These are phyloP conservation scores for Pyrrhosoma nymphula DNA, from an alignment of 2,888 invertebrate species.

Conservation along the genomic window DNA sequence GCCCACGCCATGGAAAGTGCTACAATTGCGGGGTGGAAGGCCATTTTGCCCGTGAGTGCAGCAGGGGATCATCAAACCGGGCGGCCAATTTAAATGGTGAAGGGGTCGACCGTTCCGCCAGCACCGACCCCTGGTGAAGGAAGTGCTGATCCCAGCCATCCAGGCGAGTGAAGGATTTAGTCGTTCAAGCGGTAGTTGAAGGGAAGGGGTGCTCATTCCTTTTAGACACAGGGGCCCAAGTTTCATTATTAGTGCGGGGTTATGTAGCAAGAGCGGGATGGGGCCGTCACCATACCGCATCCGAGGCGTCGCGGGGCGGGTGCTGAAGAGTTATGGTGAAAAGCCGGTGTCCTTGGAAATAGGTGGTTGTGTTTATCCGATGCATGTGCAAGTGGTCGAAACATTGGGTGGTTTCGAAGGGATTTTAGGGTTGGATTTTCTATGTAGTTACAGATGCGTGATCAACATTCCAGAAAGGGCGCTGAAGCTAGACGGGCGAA, in stretches of 20 bases:
- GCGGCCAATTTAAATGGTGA: background rate
- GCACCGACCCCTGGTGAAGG: background rate
- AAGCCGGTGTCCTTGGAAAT: background rate
- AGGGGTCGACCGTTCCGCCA: background rate
- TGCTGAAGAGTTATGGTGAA: background rate
- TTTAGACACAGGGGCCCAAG: constrained; percentile 11
- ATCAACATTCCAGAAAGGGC: background rate
- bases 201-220: background rate
- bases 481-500: background rate
- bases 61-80: background rate
- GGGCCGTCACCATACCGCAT: background rate
- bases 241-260: background rate
- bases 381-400: background rate
- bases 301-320: background rate
- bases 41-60: background rate
- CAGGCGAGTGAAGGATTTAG: background rate
- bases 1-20: too few species aligned
- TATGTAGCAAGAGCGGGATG: background rate
- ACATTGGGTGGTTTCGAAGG: background rate
- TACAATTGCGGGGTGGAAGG: background rate
- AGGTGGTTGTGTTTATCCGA: background rate
- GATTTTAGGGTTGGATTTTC: constrained; percentile 28
- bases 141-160: background rate
- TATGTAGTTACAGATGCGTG: background rate
- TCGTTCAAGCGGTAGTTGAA: background rate